A percentile compares a stretch with the other conserved stretches of the same genome.
phyloP scores from a whole-genome alignment of 2,888 invertebrate species.

The Reticulitermes lucifugus region DNA sequence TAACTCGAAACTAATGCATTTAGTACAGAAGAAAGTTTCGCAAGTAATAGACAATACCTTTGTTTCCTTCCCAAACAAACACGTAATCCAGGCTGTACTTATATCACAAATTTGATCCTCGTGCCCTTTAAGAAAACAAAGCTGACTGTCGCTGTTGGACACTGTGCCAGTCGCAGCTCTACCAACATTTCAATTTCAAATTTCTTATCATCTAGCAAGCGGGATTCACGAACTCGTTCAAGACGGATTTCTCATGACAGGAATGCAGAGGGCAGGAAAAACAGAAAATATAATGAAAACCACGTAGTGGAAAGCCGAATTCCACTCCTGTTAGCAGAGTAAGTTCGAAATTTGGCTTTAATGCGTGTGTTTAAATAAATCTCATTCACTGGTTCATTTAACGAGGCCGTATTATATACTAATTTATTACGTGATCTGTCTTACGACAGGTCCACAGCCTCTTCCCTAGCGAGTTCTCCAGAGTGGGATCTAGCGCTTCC shows the following conservation, averaged over 20 bases:
- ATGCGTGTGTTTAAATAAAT: no score
- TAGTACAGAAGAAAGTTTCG: neutral
- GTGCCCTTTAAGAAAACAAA: neutral
- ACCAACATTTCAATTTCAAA: conserved; percentile 6
- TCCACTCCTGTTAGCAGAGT: no score
- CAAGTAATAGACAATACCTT: neutral
- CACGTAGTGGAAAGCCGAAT: no score
- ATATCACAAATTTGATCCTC: neutral
- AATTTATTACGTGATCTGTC: no score
- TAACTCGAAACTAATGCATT: neutral
- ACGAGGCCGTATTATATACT: no score
- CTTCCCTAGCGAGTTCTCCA: no score
- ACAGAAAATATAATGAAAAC: no score
- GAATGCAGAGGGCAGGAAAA: neutral
- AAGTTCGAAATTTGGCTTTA: no score
- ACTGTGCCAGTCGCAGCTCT: neutral
- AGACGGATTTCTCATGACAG: neutral
- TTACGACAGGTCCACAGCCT: no score
- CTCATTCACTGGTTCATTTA: no score
- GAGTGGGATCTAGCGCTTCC: no score
- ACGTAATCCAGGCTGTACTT: neutral
- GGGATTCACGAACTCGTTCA: neutral
- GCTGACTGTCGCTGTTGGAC: neutral
- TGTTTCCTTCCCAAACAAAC: neutral
- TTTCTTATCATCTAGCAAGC: neutral